phyloP scores from a whole-genome alignment of 2,888 invertebrate species.

The Volucella zonaria region DNA sequence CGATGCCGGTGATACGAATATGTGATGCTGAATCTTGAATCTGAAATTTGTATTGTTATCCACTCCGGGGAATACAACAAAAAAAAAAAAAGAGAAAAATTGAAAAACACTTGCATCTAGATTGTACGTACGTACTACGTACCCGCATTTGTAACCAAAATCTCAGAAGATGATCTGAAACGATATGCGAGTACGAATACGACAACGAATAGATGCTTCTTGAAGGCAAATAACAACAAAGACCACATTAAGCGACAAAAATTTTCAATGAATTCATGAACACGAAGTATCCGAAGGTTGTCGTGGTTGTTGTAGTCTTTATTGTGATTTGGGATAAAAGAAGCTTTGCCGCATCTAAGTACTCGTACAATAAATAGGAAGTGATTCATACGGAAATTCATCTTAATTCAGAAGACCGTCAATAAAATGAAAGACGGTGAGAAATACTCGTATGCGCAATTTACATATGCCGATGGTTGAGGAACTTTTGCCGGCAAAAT shows the following conservation, averaged over 20 bases:
- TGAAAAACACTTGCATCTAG: constrained; percentile 65
- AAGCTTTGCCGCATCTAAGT: constrained; percentile 63
- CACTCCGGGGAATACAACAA: constrained; percentile 14
- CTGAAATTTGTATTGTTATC: constrained; percentile 50
- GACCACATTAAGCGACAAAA: constrained; percentile 58
- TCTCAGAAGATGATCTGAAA: constrained; percentile 53
- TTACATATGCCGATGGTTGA: neutral
- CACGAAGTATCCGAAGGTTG: constrained; percentile 57
- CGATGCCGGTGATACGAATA: neutral
- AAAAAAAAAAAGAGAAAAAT: constrained; percentile 11
- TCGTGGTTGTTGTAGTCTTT: constrained; percentile 12
- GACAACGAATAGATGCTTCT: neutral
- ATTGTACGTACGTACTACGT: constrained; percentile 1
- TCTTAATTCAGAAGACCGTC: neutral
- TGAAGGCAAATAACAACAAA: constrained; percentile 45
- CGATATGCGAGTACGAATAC: constrained; percentile 16
- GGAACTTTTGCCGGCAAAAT: too few species aligned
- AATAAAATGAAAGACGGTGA: neutral
- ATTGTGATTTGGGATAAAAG: constrained; percentile 58
- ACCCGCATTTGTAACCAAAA: constrained; percentile 63
- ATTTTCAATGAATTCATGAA: constrained; percentile 69
- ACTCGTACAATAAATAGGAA: constrained; percentile 55
- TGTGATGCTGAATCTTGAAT: constrained; percentile 35
- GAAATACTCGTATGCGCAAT: constrained; percentile 23
- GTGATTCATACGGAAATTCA: constrained; percentile 47